Evolutionary conservation across 1,140 invertebrate species (phyloP).

Genomic region (Neoseiulus cucumeris): DNA sequence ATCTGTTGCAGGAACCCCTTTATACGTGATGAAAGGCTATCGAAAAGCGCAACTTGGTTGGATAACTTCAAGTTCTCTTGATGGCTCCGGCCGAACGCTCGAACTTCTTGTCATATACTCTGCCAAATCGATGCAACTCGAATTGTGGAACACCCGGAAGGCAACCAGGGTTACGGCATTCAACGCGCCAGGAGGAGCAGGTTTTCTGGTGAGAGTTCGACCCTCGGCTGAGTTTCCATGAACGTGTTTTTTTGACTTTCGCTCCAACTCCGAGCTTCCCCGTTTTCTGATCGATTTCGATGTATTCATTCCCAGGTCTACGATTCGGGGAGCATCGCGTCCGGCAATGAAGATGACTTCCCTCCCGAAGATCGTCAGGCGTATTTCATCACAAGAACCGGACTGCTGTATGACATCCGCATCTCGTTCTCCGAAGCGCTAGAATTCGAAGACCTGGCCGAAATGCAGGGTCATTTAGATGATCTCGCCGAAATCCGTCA

Average conservation of each 20-base stretch:
- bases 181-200: not conserved
- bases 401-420: not conserved
- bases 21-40: conserved; percentile 3
- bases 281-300: not conserved
- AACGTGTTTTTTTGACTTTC: not conserved
- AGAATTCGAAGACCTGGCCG: not conserved
- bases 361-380: not conserved
- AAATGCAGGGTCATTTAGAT: conserved; percentile 2
- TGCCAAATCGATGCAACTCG: not conserved
- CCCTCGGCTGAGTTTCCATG: not conserved
- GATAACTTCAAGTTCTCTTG: not conserved
- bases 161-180: not conserved
- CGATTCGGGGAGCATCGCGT: not conserved
- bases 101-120: not conserved
- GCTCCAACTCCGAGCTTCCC: not conserved
- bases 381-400: not conserved
- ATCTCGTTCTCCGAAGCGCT: not conserved
- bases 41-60: not conserved
- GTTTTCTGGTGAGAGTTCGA: not conserved
- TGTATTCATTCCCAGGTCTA: not conserved
- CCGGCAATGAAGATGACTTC: not conserved
- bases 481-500: not conserved
- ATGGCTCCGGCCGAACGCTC: not conserved
- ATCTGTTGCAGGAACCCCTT: not conserved
- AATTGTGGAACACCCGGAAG: not conserved